These are phyloP conservation scores for Aurelia sp. DNA, from an alignment of 30 jellyfish, hydroid and myxozoan species.

Conservation along the genomic window DNA sequence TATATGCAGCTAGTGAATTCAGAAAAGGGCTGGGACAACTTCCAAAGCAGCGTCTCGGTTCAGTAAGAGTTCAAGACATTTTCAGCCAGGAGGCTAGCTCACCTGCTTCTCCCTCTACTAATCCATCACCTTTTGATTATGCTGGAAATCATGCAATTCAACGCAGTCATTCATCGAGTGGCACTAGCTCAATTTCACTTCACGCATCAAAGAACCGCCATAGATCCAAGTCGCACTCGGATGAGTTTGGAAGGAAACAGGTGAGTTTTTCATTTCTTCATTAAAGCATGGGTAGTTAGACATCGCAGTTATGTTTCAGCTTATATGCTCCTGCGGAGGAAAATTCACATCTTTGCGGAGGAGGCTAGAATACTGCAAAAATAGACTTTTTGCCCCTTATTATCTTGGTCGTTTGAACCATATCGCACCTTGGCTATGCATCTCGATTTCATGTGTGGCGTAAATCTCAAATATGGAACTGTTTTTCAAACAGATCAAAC, in stretches of 20 bases:
- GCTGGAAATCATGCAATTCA: constrained; percentile 48
- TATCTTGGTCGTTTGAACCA: no score
- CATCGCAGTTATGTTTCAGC: neutral
- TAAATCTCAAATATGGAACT: no score
- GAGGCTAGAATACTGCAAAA: no score
- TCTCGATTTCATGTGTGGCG: no score
- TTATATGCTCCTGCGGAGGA: no score
- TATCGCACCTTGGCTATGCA: no score
- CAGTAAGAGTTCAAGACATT: constrained; percentile 70
- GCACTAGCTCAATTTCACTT: constrained; percentile 58
- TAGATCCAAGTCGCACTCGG: constrained; percentile 91
- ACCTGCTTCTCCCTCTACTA: constrained; percentile 71
- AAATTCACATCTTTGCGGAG: no score
- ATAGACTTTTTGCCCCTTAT: no score
- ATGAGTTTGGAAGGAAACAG: constrained; percentile 63
- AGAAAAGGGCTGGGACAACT: constrained; percentile 54
- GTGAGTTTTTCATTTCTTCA: neutral
- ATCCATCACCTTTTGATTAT: constrained; percentile 41
- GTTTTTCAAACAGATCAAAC: no score
- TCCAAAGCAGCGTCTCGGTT: constrained; percentile 44
- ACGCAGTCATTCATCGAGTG: constrained; percentile 60
- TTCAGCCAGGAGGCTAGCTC: constrained; percentile 45
- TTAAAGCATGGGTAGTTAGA: neutral
- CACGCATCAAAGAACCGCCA: constrained; percentile 76
- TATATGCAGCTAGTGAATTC: constrained; percentile 44